A percentile compares a stretch with the other conserved stretches of the same genome.
phyloP scores from a whole-genome alignment of 2,888 invertebrate genomes.

The Clistopyga incitator region DNA sequence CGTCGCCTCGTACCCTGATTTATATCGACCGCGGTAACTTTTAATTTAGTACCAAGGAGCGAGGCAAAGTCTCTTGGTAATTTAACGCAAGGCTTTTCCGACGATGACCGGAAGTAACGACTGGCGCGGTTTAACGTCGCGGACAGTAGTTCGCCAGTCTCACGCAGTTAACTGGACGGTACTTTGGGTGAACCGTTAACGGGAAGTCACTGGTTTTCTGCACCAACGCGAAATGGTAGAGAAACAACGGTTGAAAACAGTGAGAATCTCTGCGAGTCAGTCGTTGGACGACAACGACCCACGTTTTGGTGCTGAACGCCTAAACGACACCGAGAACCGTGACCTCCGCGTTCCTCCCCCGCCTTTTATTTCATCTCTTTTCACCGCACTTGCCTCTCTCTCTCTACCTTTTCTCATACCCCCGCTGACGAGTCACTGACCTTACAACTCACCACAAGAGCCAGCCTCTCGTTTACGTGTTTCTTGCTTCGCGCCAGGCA shows the following conservation, averaged over 20 bases:
- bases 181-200: constrained; percentile 47
- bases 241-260: constrained; percentile 24
- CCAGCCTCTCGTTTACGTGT: neutral
- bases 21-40: constrained; percentile 31
- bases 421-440: constrained; percentile 11
- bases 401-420: neutral
- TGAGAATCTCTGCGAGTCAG: constrained; percentile 14
- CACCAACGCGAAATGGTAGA: constrained; percentile 58
- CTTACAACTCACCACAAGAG: neutral
- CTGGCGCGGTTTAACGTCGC: neutral
- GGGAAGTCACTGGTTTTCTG: constrained; percentile 46
- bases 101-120: constrained; percentile 44
- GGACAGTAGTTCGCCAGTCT: neutral
- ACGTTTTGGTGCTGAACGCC: constrained; percentile 52
- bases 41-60: constrained; percentile 1
- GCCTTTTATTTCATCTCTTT: constrained; percentile 24
- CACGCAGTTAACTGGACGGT: constrained; percentile 41
- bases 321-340: constrained; percentile 53
- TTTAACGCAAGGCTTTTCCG: constrained; percentile 20
- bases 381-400: neutral
- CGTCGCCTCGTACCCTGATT: neutral
- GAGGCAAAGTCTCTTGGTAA: neutral
- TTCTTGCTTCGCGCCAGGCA: neutral
- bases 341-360: constrained; percentile 57
- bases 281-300: constrained; percentile 45